A percentile compares a stretch with the other conserved stretches of the same genome.
Conservation (phyloP, 1,140 invertebrate species). For the Teleopsis dalmanni region DNA sequence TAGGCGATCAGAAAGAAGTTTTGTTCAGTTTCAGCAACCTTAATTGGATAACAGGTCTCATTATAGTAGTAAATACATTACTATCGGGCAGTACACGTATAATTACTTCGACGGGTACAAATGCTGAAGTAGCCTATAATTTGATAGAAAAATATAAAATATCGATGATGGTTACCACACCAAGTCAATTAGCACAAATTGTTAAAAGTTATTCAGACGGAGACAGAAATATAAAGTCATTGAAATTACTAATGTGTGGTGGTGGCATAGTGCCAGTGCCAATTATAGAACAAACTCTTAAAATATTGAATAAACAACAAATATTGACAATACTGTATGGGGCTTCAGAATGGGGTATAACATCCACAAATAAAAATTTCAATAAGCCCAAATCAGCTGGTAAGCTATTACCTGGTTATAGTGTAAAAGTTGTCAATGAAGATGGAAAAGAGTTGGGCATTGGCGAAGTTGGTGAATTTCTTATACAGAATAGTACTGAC, state of each 20-base stretch:
- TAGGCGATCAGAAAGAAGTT: slow-evolving; percentile 22
- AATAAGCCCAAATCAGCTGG: slow-evolving; percentile 24
- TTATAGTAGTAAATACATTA: slow-evolving; percentile 20
- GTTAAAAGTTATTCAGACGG: slow-evolving; percentile 21
- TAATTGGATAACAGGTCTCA: slow-evolving; percentile 36
- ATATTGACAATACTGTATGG: slow-evolving; percentile 28
- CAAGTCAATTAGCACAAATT: slow-evolving; percentile 18
- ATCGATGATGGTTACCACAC: slow-evolving; percentile 21
- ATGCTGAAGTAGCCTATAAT: slow-evolving; percentile 22
- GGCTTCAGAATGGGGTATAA: slow-evolving; percentile 25
- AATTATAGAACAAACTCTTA: slow-evolving; percentile 17
- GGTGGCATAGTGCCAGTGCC: slow-evolving; percentile 18
- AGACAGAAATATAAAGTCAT: slow-evolving; percentile 16
- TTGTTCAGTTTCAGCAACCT: slow-evolving; percentile 25
- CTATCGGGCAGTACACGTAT: slow-evolving; percentile 27
- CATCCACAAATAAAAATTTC: slow-evolving; percentile 23
- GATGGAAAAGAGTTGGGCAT: slow-evolving; percentile 26
- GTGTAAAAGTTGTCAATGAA: slow-evolving; percentile 29
- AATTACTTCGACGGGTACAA: slow-evolving; percentile 24
- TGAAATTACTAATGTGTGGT: slow-evolving; percentile 22
- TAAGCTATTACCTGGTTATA: slow-evolving; percentile 17
- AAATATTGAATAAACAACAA: slow-evolving; percentile 20
- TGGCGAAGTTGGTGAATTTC: slow-evolving; percentile 43
- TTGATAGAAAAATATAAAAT: slow-evolving; percentile 36
- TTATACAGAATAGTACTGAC: slow-evolving; percentile 28